These are phyloP conservation scores for Abscondita cerata DNA, from an alignment of 2,888 invertebrate genomes.

Conservation along the genomic window DNA sequence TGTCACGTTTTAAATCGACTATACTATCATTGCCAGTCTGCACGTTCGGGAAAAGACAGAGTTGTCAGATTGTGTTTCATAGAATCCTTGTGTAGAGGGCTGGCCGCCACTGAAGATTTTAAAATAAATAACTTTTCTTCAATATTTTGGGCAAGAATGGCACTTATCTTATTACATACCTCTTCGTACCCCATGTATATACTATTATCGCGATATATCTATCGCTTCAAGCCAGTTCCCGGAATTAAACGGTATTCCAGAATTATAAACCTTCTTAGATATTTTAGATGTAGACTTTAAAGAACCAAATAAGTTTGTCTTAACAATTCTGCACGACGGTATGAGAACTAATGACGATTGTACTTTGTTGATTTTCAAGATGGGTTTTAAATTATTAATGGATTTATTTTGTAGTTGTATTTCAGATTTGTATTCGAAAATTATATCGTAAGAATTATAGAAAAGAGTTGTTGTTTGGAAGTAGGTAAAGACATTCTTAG, in stretches of 20 bases:
- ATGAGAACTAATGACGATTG: constrained; percentile 78
- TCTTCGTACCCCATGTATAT: constrained; percentile 80
- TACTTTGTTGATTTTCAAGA: constrained; percentile 73
- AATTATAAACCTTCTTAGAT: constrained; percentile 84
- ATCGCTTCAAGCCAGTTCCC: constrained; percentile 74
- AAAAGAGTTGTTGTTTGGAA: constrained; percentile 68
- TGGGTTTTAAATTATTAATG: constrained; percentile 79
- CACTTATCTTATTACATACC: constrained; percentile 74
- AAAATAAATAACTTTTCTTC: constrained; percentile 60
- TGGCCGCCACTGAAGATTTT: constrained; percentile 54
- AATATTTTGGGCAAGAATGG: constrained; percentile 73
- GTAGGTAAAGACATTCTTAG: constrained; percentile 71
- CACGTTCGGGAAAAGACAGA: constrained; percentile 69
- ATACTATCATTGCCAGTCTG: constrained; percentile 75
- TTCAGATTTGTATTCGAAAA: constrained; percentile 68
- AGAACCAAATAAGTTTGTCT: constrained; percentile 77
- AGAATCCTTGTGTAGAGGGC: constrained; percentile 70
- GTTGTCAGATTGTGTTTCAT: constrained; percentile 72
- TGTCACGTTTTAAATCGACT: constrained; percentile 78
- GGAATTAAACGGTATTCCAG: constrained; percentile 82
- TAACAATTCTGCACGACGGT: constrained; percentile 79
- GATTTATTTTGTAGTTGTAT: constrained; percentile 71
- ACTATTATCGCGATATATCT: constrained; percentile 64
- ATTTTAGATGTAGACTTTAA: constrained; percentile 75
- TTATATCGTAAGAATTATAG: constrained; percentile 72